Evolutionary conservation across 1,140 invertebrate species (phyloP), one percentile per base, ranked within the genome.

Genomic region (Drosophila equinoxialis): DNA sequence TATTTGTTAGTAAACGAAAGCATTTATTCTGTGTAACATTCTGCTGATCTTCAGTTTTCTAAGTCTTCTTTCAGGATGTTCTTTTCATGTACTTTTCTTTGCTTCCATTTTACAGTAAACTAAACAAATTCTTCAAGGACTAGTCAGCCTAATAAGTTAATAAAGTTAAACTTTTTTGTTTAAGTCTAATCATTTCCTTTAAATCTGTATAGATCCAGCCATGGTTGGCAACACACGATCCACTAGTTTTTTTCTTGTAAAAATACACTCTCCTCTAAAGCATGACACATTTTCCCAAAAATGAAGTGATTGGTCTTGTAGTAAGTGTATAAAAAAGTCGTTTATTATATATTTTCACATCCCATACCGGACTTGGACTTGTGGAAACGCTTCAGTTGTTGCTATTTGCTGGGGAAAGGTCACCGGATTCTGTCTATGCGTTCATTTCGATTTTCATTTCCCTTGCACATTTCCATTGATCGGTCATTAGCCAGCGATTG

Each of bases 371-470:
- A 84, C 67, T 77, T 84, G 45, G 45, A 51, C 45, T 51, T 51
- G 45, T 51, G 45, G 45, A 65, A 68, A 65, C 65, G 65, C 75
- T 74, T 77, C 75, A 71, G 45, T 77, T 77, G 74, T 58, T 42
- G 60, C 35, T 30, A 0, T 30, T 13, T 65, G 45, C 30, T 68
- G 79, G 39, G 45, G 54, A 86, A 80, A 89, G 83, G 83, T 86
- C 84, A 86, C 70, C 77, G 70, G 45, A 66, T 79, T 82, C 72
- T 79, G 61, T 41, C 55, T 68, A 68, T 71, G 81, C 79, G 75
- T 72, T 67, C 77, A 78, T 23, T 51, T 51, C 17, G 0, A 45
- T 45, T 45, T 45, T 17, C 45, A 51, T 51, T 51, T 51, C 17
- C 17, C 45, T 51, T 23, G 45, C 45, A 17, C 45, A 51, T 51